Evolutionary conservation across 53 echinoderm and acorn worm genomes (phyloP).

Genomic region (Temnopleurus reevesii): DNA sequence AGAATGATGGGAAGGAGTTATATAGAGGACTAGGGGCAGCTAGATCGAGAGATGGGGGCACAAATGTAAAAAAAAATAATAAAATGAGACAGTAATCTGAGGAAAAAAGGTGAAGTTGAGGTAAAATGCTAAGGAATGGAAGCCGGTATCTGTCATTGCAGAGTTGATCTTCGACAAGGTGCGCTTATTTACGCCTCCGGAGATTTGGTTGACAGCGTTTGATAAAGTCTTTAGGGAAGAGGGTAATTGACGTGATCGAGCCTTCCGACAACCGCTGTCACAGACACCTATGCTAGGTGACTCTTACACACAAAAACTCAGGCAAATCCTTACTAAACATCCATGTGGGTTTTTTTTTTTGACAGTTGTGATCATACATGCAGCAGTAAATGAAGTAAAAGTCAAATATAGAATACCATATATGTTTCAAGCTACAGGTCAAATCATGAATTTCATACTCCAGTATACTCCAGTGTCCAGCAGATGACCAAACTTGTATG

Average conservation of each 20-base stretch:
- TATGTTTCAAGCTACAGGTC: too few relatives aligned
- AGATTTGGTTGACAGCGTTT: constrained; percentile 41
- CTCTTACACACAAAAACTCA: background rate
- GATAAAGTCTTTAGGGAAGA: constrained; percentile 59
- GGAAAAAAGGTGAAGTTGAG: background rate
- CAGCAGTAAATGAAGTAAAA: too few relatives aligned
- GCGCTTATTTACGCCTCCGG: constrained; percentile 60
- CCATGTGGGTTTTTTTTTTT: too few relatives aligned
- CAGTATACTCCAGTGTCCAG: too few relatives aligned
- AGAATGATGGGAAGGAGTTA: background rate
- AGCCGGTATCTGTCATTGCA: constrained; percentile 28
- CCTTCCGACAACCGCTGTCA: constrained; percentile 52
- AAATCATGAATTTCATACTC: too few relatives aligned
- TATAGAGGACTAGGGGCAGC: background rate
- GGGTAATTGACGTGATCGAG: constrained; percentile 58
- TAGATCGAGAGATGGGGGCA: background rate
- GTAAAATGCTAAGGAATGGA: constrained; percentile 14
- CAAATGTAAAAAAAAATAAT: background rate
- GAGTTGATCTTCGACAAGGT: constrained; percentile 48
- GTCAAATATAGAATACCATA: too few relatives aligned
- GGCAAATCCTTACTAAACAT: too few relatives aligned
- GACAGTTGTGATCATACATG: too few relatives aligned
- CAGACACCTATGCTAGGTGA: constrained; percentile 15
- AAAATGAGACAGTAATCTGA: background rate
- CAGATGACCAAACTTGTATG: too few relatives aligned